phyloP scores from a whole-genome alignment of 2,113 vertebrate genomes.

The Phodopus roborovskii region DNA sequence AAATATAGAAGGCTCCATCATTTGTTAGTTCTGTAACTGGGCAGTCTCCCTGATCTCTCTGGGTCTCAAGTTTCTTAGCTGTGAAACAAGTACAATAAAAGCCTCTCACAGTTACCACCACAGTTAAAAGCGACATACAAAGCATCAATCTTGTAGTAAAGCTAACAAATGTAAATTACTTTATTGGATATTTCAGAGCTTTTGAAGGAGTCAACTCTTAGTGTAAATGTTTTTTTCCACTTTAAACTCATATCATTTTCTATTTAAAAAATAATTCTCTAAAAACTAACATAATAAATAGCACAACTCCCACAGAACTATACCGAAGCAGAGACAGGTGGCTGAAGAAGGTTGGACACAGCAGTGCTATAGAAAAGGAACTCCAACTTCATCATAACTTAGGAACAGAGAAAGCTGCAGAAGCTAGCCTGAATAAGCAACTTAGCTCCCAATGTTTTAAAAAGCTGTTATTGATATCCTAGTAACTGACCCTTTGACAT shows the following conservation, averaged over 20 bases:
- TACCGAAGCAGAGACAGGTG: neutral
- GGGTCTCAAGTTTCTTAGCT: neutral
- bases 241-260: neutral
- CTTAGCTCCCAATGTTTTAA: neutral
- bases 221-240: neutral
- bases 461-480: conserved; percentile 3
- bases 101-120: neutral
- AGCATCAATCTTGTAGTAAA: neutral
- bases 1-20: neutral
- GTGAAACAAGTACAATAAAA: neutral
- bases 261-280: conserved; percentile 9
- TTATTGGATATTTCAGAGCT: neutral
- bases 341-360: neutral
- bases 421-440: neutral
- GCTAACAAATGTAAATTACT: neutral
- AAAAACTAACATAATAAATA: conserved; percentile 36
- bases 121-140: conserved; percentile 39
- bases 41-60: neutral
- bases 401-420: neutral
- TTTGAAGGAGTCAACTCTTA: conserved; percentile 38
- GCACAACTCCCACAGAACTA: neutral
- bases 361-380: neutral
- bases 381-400: neutral
- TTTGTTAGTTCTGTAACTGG: neutral
- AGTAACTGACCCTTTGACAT: neutral